Evolutionary conservation across 2,797 vertebrate species (phyloP).

Genomic region (Furcifer pardalis): DNA sequence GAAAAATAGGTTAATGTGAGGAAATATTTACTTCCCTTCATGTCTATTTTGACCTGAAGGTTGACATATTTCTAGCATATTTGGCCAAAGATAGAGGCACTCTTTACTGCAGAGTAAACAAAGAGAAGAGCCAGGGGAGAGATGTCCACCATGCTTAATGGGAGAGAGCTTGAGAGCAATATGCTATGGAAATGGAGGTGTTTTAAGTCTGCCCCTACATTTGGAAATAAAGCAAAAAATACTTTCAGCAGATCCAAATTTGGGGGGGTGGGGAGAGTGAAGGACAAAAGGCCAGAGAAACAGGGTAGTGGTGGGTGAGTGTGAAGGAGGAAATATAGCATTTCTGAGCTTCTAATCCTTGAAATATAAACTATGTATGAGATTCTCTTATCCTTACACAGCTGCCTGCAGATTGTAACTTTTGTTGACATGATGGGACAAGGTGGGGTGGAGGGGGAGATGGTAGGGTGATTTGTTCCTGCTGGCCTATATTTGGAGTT

Average conservation of each 20-base stretch:
- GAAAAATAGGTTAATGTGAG: too few relatives aligned
- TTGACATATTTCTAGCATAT: neutral
- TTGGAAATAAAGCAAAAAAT: too few relatives aligned
- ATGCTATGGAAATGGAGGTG: neutral
- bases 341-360: constrained; percentile 15
- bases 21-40: too few relatives aligned
- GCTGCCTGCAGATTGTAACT: constrained; percentile 10
- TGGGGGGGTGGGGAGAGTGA: neutral
- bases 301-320: neutral
- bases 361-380: constrained; percentile 18
- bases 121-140: neutral
- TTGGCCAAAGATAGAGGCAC: neutral
- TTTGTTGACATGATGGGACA: neutral
- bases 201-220: neutral
- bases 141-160: neutral
- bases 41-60: neutral
- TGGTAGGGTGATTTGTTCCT: neutral
- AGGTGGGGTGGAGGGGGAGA: neutral
- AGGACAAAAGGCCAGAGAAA: neutral
- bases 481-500: neutral
- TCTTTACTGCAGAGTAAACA: neutral
- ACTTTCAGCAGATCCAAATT: neutral
- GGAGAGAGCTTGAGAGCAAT: neutral
- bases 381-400: neutral
- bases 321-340: neutral